Evolutionary conservation across 2,888 invertebrate genomes (phyloP), one percentile per base, ranked within the genome.

Genomic region (Tachina fera): DNA sequence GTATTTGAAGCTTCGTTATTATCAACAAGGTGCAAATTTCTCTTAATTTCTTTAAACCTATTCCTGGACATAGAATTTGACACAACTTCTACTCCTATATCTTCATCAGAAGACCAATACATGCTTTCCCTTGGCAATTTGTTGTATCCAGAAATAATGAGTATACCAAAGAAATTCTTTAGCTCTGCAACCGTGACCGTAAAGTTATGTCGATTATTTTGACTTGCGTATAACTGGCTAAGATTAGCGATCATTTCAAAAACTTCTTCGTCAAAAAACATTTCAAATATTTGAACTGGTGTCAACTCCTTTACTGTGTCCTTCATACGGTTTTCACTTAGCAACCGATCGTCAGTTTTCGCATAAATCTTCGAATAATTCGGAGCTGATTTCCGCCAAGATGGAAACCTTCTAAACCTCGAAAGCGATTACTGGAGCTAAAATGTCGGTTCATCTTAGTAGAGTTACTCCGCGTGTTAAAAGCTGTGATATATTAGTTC

Each of bases 21-120:
- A n/a, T n/a, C n/a, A n/a, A n/a, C n/a, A n/a, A n/a, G n/a, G n/a
- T n/a, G n/a, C n/a, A n/a, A n/a, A n/a, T n/a, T n/a, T n/a, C n/a
- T n/a, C n/a, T n/a, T n/a, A n/a, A n/a, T n/a, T n/a, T n/a, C n/a
- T n/a, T n/a, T n/a, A n/a, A n/a, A n/a, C n/a, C n/a, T n/a, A n/a
- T n/a, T n/a, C n/a, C n/a, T n/a, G n/a, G n/a, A n/a, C n/a, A n/a
- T n/a, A n/a, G n/a, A n/a, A n/a, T n/a, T n/a, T n/a, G n/a, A n/a
- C n/a, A n/a, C n/a, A n/a, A n/a, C n/a, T n/a, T n/a, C n/a, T n/a
- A n/a, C n/a, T n/a, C n/a, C n/a, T n/a, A n/a, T n/a, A n/a, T n/a
- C 43, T 43, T 43, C 58, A 84, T 79, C 39, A 16, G 60, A 75
- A 58, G 13, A 74, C 19, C 49, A 22, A 22, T 56, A 8, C 56